Evolutionary conservation across 2,113 vertebrate species (phyloP).

Genomic region (Phodopus roborovskii): DNA sequence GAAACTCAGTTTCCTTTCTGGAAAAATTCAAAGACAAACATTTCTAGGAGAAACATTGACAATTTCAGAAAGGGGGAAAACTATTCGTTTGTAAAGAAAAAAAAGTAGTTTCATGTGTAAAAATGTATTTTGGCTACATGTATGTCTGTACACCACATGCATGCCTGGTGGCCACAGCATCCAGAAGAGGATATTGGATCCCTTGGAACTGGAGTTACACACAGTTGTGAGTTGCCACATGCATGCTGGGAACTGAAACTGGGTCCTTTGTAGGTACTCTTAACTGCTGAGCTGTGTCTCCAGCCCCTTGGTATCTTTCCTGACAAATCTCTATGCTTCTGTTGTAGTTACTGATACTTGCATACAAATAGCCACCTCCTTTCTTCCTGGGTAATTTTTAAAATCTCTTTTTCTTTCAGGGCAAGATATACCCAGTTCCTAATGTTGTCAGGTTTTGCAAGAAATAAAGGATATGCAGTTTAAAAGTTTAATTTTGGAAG

Average conservation of each 20-base stretch:
- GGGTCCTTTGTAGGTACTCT: not conserved
- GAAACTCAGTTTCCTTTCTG: conserved; percentile 14
- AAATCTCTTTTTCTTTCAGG: conserved; percentile 2
- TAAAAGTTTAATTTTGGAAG: conserved; percentile 50
- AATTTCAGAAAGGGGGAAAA: not conserved
- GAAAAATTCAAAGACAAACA: conserved; percentile 41
- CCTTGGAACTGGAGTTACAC: not conserved
- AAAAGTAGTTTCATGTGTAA: not conserved
- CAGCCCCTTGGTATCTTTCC: not conserved
- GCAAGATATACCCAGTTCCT: not conserved
- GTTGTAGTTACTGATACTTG: not conserved
- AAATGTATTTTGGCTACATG: not conserved
- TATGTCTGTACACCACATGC: not conserved
- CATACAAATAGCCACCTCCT: not conserved
- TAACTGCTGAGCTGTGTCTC: not conserved
- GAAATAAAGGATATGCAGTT: not conserved
- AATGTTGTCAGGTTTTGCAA: not conserved
- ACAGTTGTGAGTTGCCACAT: not conserved
- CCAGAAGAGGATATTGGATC: not conserved
- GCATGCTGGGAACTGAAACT: not conserved
- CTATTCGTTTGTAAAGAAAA: not conserved
- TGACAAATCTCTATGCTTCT: not conserved
- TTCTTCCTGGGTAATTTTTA: conserved; percentile 44
- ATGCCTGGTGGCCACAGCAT: not conserved
- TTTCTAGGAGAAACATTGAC: not conserved